Evolutionary conservation across 2,797 vertebrate genomes (phyloP).

Genomic region (Steatocranus sp.): DNA sequence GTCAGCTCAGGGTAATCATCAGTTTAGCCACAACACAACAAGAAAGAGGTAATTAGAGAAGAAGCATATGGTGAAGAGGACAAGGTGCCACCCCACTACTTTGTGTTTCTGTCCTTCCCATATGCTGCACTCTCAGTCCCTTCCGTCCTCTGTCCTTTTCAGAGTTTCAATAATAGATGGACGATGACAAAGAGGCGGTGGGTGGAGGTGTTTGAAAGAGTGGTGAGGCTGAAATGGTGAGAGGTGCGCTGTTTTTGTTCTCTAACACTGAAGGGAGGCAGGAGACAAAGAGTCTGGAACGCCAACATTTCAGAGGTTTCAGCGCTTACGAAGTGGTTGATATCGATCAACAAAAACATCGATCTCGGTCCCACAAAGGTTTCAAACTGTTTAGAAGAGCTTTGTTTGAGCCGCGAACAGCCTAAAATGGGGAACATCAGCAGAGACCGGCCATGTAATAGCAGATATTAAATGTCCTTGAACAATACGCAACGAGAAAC

Average conservation of each 20-base stretch:
- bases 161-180: background rate
- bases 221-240: background rate
- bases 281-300: background rate
- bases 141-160: background rate
- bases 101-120: background rate
- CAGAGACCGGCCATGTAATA: accelerated
- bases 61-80: background rate
- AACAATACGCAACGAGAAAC: background rate
- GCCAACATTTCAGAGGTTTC: background rate
- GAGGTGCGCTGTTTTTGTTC: background rate
- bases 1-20: background rate
- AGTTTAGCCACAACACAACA: background rate
- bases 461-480: background rate
- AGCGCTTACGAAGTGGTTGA: background rate
- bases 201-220: background rate
- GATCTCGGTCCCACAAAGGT: background rate
- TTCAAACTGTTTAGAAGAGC: background rate
- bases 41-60: background rate
- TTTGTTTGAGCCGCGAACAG: accelerated
- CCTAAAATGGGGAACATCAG: background rate
- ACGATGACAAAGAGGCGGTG: background rate
- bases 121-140: background rate
- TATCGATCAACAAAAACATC: background rate
- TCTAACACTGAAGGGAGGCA: background rate
- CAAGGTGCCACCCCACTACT: background rate